Conservation (phyloP, 1,140 invertebrate genomes). For the Drosophila sp. region DNA sequence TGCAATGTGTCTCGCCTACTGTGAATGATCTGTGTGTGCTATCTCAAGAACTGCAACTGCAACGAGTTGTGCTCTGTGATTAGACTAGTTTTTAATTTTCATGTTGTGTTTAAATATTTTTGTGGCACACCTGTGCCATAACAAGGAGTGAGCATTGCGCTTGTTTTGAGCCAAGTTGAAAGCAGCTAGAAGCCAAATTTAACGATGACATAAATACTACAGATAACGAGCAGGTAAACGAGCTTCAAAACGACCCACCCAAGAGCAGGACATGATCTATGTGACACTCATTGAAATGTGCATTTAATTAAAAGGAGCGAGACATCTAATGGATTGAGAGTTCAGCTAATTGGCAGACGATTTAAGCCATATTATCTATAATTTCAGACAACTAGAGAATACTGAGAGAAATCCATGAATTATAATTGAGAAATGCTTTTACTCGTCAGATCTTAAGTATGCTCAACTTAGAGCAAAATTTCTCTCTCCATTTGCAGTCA, state of each 20-base stretch:
- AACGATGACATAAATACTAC: conserved; percentile 77
- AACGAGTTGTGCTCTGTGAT: conserved; percentile 49
- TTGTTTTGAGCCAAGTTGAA: conserved; percentile 56
- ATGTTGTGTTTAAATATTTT: conserved; percentile 74
- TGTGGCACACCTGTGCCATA: conserved; percentile 65
- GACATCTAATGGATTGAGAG: not conserved
- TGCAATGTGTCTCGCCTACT: not conserved
- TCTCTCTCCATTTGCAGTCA: too few relatives aligned
- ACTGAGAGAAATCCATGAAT: not conserved
- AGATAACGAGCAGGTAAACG: conserved; percentile 67
- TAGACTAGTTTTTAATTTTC: conserved; percentile 79
- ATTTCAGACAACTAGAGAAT: not conserved
- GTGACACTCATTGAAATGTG: not conserved
- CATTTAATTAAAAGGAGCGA: conserved; percentile 15
- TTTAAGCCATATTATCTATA: not conserved
- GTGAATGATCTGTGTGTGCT: conserved; percentile 51
- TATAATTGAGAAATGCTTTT: too few relatives aligned
- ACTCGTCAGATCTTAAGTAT: too few relatives aligned
- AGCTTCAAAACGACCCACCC: conserved; percentile 47
- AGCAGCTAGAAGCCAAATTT: conserved; percentile 73
- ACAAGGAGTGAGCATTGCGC: conserved; percentile 39
- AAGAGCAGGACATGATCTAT: conserved; percentile 37
- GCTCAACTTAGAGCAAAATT: too few relatives aligned
- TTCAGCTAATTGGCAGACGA: not conserved
- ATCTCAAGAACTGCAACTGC: conserved; percentile 32